Conservation (phyloP, 1,140 invertebrate species). For the Leptinotarsa lineolata region DNA sequence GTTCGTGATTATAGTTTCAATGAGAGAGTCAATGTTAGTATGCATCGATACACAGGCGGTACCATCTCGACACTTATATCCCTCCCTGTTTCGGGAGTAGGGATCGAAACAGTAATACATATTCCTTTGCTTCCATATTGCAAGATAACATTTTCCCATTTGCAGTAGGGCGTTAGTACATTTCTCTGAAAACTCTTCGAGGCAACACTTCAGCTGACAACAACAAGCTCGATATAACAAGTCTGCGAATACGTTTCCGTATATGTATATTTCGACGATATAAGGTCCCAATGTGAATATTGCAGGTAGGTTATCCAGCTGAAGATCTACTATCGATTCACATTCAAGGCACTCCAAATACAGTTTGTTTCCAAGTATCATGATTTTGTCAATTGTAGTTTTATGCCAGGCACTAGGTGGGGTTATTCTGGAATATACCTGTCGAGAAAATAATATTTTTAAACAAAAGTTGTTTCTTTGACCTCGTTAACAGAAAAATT, state of each 20-base stretch:
- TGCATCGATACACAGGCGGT: constrained; percentile 60
- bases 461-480: no score
- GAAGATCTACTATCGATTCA: constrained; percentile 56
- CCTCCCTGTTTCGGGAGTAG: constrained; percentile 52
- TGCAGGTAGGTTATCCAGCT: constrained; percentile 60
- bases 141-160: constrained; percentile 58
- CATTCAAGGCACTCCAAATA: constrained; percentile 57
- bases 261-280: constrained; percentile 61
- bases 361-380: constrained; percentile 60
- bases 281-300: constrained; percentile 61
- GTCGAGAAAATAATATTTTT: not conserved
- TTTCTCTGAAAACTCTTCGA: constrained; percentile 57
- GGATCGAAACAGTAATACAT: constrained; percentile 63
- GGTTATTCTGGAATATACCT: constrained; percentile 60
- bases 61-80: constrained; percentile 52
- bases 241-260: constrained; percentile 58
- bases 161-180: constrained; percentile 60
- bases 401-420: constrained; percentile 61
- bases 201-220: constrained; percentile 55
- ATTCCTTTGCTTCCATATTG: constrained; percentile 60
- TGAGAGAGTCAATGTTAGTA: constrained; percentile 57
- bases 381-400: constrained; percentile 61
- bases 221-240: constrained; percentile 58
- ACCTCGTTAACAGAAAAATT: no score
- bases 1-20: constrained; percentile 56